Evolutionary conservation across 2,797 vertebrate genomes (phyloP).

Genomic region (Myotis findleyi): DNA sequence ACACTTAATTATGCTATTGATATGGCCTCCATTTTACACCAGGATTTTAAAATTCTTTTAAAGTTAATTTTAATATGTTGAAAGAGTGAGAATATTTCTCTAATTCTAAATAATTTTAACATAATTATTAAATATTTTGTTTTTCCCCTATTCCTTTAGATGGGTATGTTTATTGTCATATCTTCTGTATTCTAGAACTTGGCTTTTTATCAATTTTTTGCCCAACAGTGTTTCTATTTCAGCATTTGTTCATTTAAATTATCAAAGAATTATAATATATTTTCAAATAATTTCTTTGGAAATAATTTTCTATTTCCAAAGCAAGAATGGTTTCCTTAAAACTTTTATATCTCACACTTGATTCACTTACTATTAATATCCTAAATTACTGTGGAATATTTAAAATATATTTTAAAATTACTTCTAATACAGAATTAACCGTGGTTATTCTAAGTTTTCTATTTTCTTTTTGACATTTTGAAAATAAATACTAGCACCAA

Average conservation of each 20-base stretch:
- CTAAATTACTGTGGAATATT: neutral
- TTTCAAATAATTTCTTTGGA: neutral
- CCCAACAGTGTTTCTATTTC: neutral
- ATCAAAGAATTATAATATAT: neutral
- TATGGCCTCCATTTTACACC: neutral
- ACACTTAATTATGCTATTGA: neutral
- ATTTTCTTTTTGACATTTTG: neutral
- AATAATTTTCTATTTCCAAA: neutral
- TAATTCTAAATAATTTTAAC: neutral
- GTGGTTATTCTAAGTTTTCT: neutral
- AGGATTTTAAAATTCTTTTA: neutral
- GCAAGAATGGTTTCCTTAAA: neutral
- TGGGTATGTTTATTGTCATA: neutral
- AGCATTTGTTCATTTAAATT: neutral
- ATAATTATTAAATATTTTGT: neutral
- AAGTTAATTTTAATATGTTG: neutral
- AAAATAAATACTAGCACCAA: neutral
- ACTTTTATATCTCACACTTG: fast-evolving
- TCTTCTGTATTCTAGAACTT: neutral
- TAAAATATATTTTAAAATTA: neutral
- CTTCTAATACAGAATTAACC: neutral
- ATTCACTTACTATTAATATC: neutral
- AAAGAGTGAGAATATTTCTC: neutral
- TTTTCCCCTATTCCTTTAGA: neutral
- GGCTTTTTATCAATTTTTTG: neutral